Conservation (phyloP, 2,888 invertebrate genomes). For the Carabus problematicus region DNA sequence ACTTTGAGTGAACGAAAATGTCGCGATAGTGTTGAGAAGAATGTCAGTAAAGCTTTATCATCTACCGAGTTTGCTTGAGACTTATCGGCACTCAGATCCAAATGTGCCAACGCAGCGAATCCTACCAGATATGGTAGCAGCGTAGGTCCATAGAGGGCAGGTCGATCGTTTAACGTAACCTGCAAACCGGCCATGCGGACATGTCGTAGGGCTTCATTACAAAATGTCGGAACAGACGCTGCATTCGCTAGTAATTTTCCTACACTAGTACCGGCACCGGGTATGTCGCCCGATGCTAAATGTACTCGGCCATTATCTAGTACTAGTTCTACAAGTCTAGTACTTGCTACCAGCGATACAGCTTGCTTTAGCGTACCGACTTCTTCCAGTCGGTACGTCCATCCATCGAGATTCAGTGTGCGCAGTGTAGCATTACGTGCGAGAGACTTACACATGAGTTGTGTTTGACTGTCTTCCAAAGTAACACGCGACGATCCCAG, state of each 20-base stretch:
- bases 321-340: slow-evolving; percentile 62
- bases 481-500: slow-evolving; percentile 63
- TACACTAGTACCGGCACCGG: slow-evolving; percentile 50
- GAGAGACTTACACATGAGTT: slow-evolving; percentile 60
- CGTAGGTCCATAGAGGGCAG: slow-evolving; percentile 60
- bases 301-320: slow-evolving; percentile 63
- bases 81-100: slow-evolving; percentile 61
- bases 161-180: slow-evolving; percentile 58
- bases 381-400: slow-evolving; percentile 65
- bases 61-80: slow-evolving; percentile 58
- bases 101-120: slow-evolving; percentile 61
- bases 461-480: slow-evolving; percentile 62
- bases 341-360: slow-evolving; percentile 60
- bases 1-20: slow-evolving; percentile 59
- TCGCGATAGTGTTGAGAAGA: slow-evolving; percentile 59
- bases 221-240: slow-evolving; percentile 17
- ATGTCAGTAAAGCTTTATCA: slow-evolving; percentile 60
- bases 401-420: slow-evolving; percentile 64
- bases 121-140: slow-evolving; percentile 61
- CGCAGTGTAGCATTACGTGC: slow-evolving; percentile 60
- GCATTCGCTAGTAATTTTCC: slow-evolving; percentile 18
- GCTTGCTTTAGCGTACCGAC: slow-evolving; percentile 61
- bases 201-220: slow-evolving; percentile 59
- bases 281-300: slow-evolving; percentile 60
- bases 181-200: slow-evolving; percentile 62